Conservation (phyloP, 2,888 invertebrate genomes). For the Petrolisthes manimaculis region DNA sequence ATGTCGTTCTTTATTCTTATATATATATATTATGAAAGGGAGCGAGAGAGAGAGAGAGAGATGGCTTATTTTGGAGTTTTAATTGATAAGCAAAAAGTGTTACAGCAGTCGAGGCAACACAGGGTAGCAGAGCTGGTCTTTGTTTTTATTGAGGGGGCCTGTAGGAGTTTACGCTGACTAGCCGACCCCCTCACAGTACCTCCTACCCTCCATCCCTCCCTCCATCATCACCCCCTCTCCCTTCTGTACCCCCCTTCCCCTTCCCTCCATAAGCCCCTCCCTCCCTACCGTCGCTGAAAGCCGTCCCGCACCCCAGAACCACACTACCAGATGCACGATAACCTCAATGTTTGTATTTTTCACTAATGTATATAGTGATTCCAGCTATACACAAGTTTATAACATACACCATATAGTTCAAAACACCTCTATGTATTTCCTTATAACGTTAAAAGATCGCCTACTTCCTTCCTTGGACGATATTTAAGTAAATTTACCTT, state of each 20-base stretch:
- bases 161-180: constrained; percentile 19
- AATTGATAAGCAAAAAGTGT: no score
- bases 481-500: background rate
- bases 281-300: constrained; percentile 21
- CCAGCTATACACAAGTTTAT: no score
- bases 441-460: background rate
- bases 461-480: background rate
- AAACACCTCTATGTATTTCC: background rate
- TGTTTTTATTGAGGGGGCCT: constrained; percentile 36
- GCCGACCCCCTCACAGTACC: constrained; percentile 25
- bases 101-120: no score
- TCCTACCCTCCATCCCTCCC: background rate
- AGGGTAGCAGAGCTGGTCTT: background rate
- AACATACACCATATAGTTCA: no score
- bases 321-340: constrained; percentile 1
- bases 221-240: no score
- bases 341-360: background rate
- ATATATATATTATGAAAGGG: background rate
- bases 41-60: constrained; percentile 13
- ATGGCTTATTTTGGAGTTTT: no score
- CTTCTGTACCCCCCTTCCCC: no score
- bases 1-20: background rate
- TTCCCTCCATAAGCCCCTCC: no score
- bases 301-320: constrained; percentile 9
- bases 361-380: background rate